Evolutionary conservation across 2,888 invertebrate species (phyloP).

Genomic region (Lucinisca nassula): DNA sequence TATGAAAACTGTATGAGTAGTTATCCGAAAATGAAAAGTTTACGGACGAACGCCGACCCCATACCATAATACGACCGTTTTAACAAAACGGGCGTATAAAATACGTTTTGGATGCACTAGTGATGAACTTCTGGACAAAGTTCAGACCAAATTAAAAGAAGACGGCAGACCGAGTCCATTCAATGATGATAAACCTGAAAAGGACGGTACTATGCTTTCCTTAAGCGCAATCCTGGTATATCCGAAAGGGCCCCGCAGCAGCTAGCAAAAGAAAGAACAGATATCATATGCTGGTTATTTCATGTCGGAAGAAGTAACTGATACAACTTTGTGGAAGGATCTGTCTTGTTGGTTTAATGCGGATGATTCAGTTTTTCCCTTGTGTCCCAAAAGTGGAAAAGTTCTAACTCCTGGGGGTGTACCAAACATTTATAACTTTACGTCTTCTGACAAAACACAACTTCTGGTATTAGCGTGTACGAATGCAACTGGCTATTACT

Average conservation of each 20-base stretch:
- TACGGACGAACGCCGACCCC: too few species aligned
- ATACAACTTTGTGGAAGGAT: not conserved
- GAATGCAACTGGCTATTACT: conserved; percentile 21
- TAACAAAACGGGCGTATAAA: too few species aligned
- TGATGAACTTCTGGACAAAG: not conserved
- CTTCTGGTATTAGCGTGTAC: conserved; percentile 28
- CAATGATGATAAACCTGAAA: not conserved
- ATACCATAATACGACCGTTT: too few species aligned
- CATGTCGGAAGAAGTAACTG: not conserved
- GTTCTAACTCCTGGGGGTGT: not conserved
- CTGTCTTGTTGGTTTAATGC: not conserved
- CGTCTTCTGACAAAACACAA: conserved; percentile 32
- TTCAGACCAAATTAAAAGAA: not conserved
- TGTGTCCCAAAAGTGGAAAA: conserved; percentile 1
- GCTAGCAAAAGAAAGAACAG: not conserved
- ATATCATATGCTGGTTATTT: not conserved
- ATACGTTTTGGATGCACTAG: not conserved
- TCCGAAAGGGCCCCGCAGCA: not conserved
- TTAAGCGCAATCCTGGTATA: not conserved
- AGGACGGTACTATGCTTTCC: not conserved
- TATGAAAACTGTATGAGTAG: too few species aligned
- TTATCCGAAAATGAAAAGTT: too few species aligned
- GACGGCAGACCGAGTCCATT: not conserved
- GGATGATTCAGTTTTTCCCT: not conserved
- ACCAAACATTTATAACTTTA: conserved; percentile 3